phyloP scores from a whole-genome alignment of 2,888 invertebrate genomes.

The Prosapia bicincta region DNA sequence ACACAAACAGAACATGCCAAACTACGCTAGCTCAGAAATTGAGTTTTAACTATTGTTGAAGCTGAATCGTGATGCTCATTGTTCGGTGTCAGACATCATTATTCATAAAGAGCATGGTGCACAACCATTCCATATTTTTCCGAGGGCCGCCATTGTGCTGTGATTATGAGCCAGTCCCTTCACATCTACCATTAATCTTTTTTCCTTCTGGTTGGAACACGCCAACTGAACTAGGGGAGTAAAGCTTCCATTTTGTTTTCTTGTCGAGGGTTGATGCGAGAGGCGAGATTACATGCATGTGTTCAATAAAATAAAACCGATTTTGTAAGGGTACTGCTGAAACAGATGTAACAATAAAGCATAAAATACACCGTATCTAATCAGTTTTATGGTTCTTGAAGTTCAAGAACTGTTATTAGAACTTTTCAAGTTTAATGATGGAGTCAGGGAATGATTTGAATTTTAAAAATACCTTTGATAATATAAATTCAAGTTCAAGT shows the following conservation, averaged over 20 bases:
- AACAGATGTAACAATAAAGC: neutral
- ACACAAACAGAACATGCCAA: neutral
- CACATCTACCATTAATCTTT: constrained; percentile 29
- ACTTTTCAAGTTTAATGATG: too few species aligned
- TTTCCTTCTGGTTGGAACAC: constrained; percentile 11
- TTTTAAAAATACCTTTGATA: too few species aligned
- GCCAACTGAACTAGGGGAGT: constrained; percentile 6
- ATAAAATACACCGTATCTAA: neutral
- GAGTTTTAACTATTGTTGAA: constrained; percentile 22
- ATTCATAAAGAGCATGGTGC: constrained; percentile 24
- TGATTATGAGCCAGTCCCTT: constrained; percentile 28
- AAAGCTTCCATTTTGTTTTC: constrained; percentile 27
- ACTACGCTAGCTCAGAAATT: constrained; percentile 10
- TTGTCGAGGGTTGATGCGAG: constrained; percentile 8
- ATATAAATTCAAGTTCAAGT: too few species aligned
- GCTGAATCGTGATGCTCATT: constrained; percentile 29
- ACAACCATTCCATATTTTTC: constrained; percentile 31
- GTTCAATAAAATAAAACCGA: neutral
- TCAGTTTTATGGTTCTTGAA: neutral
- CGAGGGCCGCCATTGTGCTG: constrained; percentile 29
- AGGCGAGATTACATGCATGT: constrained; percentile 18
- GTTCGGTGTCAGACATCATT: constrained; percentile 29
- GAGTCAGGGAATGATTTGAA: too few species aligned
- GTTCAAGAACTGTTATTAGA: too few species aligned
- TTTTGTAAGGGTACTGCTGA: neutral